These are phyloP conservation scores for Propsilocerus akamusi DNA, from an alignment of 1,140 invertebrate genomes.

Conservation along the genomic window DNA sequence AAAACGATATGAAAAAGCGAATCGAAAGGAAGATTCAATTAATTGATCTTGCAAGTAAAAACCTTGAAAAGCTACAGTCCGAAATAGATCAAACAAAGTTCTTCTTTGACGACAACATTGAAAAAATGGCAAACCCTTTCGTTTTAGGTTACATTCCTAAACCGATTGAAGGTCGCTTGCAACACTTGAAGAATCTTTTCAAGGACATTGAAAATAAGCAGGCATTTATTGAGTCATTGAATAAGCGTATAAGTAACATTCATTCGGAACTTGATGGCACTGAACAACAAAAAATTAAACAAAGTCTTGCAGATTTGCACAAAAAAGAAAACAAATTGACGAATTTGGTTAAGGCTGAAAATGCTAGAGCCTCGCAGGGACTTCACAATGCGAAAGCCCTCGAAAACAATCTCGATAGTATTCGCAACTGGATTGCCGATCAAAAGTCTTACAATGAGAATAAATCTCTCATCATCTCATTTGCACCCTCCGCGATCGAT, in stretches of 20 bases:
- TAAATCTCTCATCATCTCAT: constrained; percentile 22
- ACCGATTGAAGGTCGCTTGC: constrained; percentile 48
- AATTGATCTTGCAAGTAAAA: constrained; percentile 58
- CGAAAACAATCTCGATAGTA: constrained; percentile 49
- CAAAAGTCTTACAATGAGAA: constrained; percentile 15
- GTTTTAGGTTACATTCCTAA: constrained; percentile 55
- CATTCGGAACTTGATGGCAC: constrained; percentile 64
- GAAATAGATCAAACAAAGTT: constrained; percentile 56
- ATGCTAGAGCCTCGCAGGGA: constrained; percentile 44
- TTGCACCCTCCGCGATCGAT: constrained; percentile 53
- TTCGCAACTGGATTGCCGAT: constrained; percentile 53
- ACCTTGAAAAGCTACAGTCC: constrained; percentile 50
- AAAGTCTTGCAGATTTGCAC: constrained; percentile 38
- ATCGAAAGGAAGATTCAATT: constrained; percentile 66
- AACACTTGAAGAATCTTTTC: constrained; percentile 46
- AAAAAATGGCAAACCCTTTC: constrained; percentile 40
- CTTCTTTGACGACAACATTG: constrained; percentile 62
- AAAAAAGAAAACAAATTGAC: constrained; percentile 53
- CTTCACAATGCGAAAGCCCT: constrained; percentile 54
- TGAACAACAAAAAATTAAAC: constrained; percentile 52
- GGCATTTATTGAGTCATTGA: constrained; percentile 58
- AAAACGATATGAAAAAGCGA: constrained; percentile 65
- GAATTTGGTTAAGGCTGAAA: constrained; percentile 47
- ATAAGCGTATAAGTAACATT: constrained; percentile 66
- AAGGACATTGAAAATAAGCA: constrained; percentile 75